Conservation (phyloP, 2,113 vertebrate species). For the Pholis gunnellus region DNA sequence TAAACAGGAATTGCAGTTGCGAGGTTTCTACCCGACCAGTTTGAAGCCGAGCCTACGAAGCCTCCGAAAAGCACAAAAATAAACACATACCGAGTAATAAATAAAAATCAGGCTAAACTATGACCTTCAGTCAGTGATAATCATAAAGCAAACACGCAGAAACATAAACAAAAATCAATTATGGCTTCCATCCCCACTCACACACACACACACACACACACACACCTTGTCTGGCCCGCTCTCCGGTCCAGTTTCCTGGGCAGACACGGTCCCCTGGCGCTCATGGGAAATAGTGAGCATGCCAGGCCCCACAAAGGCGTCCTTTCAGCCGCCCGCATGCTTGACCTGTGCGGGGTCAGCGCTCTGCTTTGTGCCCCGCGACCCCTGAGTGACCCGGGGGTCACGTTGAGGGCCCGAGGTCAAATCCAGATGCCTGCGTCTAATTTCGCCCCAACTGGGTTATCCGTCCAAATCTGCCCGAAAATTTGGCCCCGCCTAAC, state of each 20-base stretch:
- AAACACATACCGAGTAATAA: slow-evolving; percentile 49
- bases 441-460: slow-evolving; percentile 83
- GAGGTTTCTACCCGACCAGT: slow-evolving; percentile 32
- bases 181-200: slow-evolving; percentile 49
- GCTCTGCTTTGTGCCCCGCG: slow-evolving; percentile 83
- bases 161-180: slow-evolving; percentile 73
- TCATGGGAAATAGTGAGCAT: slow-evolving; percentile 86
- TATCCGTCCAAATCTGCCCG: slow-evolving; percentile 81
- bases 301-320: slow-evolving; percentile 84
- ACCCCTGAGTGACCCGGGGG: slow-evolving; percentile 81
- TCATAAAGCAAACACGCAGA: slow-evolving; percentile 59
- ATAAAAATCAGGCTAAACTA: slow-evolving; percentile 52
- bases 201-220: slow-evolving; percentile 37
- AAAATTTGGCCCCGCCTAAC: slow-evolving; percentile 57
- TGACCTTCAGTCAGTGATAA: slow-evolving; percentile 63
- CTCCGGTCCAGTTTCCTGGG: slow-evolving; percentile 78
- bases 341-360: slow-evolving; percentile 85
- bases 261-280: slow-evolving; percentile 78
- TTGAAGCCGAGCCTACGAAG: neutral
- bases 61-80: slow-evolving; percentile 27
- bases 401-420: slow-evolving; percentile 79
- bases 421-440: slow-evolving; percentile 84
- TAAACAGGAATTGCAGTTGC: slow-evolving; percentile 17
- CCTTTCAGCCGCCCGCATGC: slow-evolving; percentile 85
- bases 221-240: slow-evolving; percentile 71